Percentiles rank a stretch among this genome's conserved stretches.
Evolutionary conservation across 2,888 invertebrate species (phyloP).

Genomic region (Andrena trimmerana): DNA sequence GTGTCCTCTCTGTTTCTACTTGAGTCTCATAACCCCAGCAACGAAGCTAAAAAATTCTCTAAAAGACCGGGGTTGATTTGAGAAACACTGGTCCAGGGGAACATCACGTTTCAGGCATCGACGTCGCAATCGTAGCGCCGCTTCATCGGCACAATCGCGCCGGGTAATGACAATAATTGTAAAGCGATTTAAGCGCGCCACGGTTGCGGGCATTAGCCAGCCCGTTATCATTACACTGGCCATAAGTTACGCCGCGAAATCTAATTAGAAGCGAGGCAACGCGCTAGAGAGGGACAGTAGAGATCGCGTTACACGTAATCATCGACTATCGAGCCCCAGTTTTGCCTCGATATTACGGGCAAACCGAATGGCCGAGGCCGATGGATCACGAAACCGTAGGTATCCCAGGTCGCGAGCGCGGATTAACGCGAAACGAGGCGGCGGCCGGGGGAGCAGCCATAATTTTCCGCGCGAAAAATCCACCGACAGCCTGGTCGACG

Average conservation of each 20-base stretch:
- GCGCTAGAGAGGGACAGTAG: constrained; percentile 13
- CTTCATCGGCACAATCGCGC: constrained; percentile 47
- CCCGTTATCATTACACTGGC: constrained; percentile 64
- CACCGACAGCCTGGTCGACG: constrained; percentile 43
- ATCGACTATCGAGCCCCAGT: constrained; percentile 32
- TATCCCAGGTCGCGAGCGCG: constrained; percentile 11
- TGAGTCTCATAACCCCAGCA: background rate
- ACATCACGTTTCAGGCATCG: constrained; percentile 50
- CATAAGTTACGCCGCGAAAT: constrained; percentile 65
- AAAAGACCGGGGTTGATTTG: constrained; percentile 5
- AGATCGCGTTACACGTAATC: constrained; percentile 52
- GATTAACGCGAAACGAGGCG: constrained; percentile 26
- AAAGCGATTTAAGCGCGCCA: constrained; percentile 64
- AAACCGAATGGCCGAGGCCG: background rate
- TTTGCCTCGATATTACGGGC: constrained; percentile 46
- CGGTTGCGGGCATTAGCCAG: constrained; percentile 57
- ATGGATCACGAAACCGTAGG: constrained; percentile 9
- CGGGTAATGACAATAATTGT: constrained; percentile 63
- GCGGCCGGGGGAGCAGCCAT: constrained; percentile 16
- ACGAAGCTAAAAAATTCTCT: background rate
- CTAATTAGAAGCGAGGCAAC: constrained; percentile 62
- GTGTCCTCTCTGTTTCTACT: background rate
- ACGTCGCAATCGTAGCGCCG: constrained; percentile 39
- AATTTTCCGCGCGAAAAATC: constrained; percentile 53
- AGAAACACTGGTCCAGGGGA: constrained; percentile 38